Conservation (phyloP, 2,888 invertebrate species). For the Nomada lathburiana region DNA sequence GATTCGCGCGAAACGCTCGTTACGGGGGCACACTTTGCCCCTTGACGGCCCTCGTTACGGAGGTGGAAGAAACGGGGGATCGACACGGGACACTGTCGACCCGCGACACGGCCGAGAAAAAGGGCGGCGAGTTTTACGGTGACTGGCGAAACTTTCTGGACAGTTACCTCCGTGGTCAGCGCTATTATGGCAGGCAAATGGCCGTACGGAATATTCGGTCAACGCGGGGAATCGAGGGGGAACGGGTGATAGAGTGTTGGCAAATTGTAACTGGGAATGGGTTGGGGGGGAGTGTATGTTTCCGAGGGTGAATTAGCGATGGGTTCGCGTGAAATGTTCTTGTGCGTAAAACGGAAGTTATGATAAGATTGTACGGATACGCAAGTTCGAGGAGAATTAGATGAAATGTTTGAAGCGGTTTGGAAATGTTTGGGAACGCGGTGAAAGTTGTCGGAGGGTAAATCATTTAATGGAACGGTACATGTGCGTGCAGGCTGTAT, state of each 20-base stretch:
- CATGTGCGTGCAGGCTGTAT: too few relatives aligned
- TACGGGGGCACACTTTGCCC: constrained; percentile 19
- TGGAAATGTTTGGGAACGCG: too few relatives aligned
- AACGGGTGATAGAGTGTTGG: too few relatives aligned
- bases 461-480: too few relatives aligned
- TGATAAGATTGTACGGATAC: too few relatives aligned
- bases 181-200: neutral
- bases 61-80: neutral
- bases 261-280: neutral
- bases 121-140: neutral
- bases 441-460: too few relatives aligned
- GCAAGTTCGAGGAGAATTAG: too few relatives aligned
- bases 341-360: too few relatives aligned
- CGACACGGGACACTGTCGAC: constrained; percentile 21
- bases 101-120: neutral
- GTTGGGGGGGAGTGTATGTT: neutral
- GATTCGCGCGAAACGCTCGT: constrained; percentile 42
- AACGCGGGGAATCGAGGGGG: neutral
- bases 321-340: neutral
- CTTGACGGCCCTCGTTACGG: neutral
- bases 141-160: constrained; percentile 11
- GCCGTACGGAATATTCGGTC: constrained; percentile 1
- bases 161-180: constrained; percentile 2
- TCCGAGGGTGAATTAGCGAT: neutral
- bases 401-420: too few relatives aligned